These are phyloP conservation scores for Aegithalos caudatus DNA, from an alignment of 2,113 vertebrate genomes.

Conservation along the genomic window DNA sequence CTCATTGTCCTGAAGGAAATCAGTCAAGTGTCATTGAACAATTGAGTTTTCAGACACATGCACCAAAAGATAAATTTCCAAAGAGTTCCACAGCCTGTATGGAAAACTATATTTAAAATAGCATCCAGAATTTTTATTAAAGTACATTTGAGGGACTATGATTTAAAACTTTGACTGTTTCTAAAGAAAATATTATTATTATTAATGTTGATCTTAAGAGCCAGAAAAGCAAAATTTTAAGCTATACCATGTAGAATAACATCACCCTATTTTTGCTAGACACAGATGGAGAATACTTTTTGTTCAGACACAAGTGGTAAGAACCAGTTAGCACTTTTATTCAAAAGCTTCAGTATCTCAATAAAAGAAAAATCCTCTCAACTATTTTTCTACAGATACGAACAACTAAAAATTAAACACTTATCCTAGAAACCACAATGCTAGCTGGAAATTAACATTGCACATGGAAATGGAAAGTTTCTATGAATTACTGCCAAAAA, in stretches of 20 bases:
- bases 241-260: background rate
- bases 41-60: background rate
- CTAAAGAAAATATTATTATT: background rate
- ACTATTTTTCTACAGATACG: background rate
- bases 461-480: background rate
- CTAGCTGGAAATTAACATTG: background rate
- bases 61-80: background rate
- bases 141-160: background rate
- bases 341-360: background rate
- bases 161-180: background rate
- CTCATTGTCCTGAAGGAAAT: background rate
- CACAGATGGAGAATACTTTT: background rate
- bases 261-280: background rate
- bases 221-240: background rate
- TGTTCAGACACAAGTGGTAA: background rate
- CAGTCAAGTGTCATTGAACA: background rate
- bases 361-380: background rate
- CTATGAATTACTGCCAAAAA: conserved; percentile 32
- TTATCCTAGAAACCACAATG: background rate
- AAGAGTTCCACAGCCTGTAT: background rate
- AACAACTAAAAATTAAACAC: background rate
- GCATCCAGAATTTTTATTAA: background rate
- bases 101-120: background rate
- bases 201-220: background rate
- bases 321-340: background rate